Conservation (phyloP, 2,888 invertebrate genomes). For the Cheiracanthium punctorium region DNA sequence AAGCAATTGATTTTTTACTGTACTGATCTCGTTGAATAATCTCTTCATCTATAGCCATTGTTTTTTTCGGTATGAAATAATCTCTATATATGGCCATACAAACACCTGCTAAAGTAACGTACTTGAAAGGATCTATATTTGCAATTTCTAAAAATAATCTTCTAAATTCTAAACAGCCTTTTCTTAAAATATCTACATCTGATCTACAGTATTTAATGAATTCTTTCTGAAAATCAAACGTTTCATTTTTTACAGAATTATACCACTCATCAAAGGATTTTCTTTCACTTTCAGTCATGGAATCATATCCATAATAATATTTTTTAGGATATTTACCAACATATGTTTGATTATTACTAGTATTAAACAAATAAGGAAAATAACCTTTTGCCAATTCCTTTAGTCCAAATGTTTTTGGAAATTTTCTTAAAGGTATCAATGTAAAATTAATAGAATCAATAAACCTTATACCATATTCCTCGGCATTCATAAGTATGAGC, state of each 20-base stretch:
- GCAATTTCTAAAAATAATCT: constrained; percentile 19
- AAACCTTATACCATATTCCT: constrained; percentile 5
- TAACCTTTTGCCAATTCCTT: constrained; percentile 11
- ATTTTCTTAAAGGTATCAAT: background rate
- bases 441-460: constrained; percentile 23
- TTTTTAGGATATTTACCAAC: constrained; percentile 25
- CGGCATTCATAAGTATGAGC: background rate
- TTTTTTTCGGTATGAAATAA: background rate
- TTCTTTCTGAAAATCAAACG: constrained; percentile 25
- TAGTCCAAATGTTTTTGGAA: constrained; percentile 20
- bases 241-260: constrained; percentile 17
- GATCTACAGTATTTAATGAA: constrained; percentile 16
- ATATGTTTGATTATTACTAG: constrained; percentile 13
- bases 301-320: constrained; percentile 23
- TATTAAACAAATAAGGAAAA: constrained; percentile 25
- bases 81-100: constrained; percentile 13
- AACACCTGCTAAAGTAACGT: background rate
- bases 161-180: constrained; percentile 24
- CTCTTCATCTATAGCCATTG: constrained; percentile 9
- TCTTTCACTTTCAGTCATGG: background rate
- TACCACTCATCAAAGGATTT: constrained; percentile 10
- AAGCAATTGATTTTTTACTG: constrained; percentile 18
- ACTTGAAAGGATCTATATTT: background rate
- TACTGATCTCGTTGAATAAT: constrained; percentile 1
- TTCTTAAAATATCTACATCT: constrained; percentile 27